Base-by-base conservation (phyloP, 1,140 invertebrate species). In the Heterodera schachtii region DNA sequence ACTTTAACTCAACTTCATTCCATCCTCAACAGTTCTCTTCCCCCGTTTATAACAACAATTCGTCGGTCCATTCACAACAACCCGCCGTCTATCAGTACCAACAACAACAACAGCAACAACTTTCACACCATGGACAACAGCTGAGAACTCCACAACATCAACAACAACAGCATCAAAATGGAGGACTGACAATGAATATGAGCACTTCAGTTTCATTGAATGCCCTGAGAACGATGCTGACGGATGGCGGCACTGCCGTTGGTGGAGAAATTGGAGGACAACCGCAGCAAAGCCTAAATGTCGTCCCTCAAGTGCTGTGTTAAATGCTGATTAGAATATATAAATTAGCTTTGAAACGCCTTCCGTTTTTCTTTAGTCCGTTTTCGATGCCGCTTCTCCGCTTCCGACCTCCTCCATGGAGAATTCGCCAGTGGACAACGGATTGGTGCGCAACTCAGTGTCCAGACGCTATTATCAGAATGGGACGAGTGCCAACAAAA, bases 171-270 rank as follows among this genome's bases (percentile, higher is more conserved):
- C n/a, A n/a, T n/a, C n/a, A 41, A 11, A 7, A 7, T 8, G 46
- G 47, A 3, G 85, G 80, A 31, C 66, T 73, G 11, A 67, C 44
- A 21, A 86, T 85, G 85, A 87, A 46, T 69, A 85, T 85, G 85
- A 87, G 67, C 75, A 85, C 85, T 16, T 85, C 84, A 9, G 57
- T 82, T 41, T 85, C 84, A 43, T 60, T 85, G 75, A 85, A 84
- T 46, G 86, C 85, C 9, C 16, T 85, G 41, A 71, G 77, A 19
- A 43, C 31, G 41, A 75, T 75, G 69, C 69, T 71, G 67, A n/a
- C 67, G 21, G 67, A 43, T n/a, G 67, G 19, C n/a, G 11, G 47
- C 60, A 52, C 9, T 52, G 52, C 9, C 52, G 6, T 16, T 19
- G 57, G 11, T 13, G 71, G 71, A 2, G 46, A 73, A 73, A 73